Evolutionary conservation across 2,113 vertebrate genomes (phyloP).

Genomic region (Dipodomys spectabilis): DNA sequence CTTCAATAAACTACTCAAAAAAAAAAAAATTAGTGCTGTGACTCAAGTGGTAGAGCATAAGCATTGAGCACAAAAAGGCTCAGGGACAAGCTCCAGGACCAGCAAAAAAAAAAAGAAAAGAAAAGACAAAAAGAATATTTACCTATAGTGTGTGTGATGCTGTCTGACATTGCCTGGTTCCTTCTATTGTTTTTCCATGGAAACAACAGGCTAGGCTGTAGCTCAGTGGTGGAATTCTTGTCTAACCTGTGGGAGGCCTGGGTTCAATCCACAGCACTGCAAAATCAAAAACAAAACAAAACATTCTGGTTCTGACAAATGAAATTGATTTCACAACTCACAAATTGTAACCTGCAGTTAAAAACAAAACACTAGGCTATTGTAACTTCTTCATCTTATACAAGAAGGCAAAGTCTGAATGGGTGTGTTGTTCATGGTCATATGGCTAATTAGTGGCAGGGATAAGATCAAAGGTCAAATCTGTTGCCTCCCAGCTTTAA

Average conservation of each 20-base stretch:
- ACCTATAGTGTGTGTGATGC: neutral
- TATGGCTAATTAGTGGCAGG: constrained; percentile 56
- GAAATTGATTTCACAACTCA: constrained; percentile 51
- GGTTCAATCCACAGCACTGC: neutral
- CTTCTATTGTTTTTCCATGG: constrained; percentile 26
- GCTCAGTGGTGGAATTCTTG: neutral
- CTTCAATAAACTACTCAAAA: too few species aligned
- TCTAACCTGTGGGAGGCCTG: neutral
- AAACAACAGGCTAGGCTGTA: neutral
- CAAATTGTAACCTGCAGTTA: constrained; percentile 57
- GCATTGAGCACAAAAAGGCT: too few species aligned
- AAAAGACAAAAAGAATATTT: neutral
- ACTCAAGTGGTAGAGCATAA: too few species aligned
- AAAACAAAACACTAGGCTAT: constrained; percentile 40
- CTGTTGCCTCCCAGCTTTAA: constrained; percentile 35
- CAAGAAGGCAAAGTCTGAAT: constrained; percentile 16
- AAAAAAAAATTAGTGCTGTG: too few species aligned
- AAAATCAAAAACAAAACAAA: constrained; percentile 6
- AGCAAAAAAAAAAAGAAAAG: too few species aligned
- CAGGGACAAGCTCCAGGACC: too few species aligned
- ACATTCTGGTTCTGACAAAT: constrained; percentile 9
- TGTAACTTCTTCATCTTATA: constrained; percentile 39
- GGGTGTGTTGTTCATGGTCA: constrained; percentile 19
- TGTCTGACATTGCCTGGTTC: neutral
- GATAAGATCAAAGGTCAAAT: constrained; percentile 12